Conservation (phyloP, 2,113 vertebrate species). For the Clupea harengus region DNA sequence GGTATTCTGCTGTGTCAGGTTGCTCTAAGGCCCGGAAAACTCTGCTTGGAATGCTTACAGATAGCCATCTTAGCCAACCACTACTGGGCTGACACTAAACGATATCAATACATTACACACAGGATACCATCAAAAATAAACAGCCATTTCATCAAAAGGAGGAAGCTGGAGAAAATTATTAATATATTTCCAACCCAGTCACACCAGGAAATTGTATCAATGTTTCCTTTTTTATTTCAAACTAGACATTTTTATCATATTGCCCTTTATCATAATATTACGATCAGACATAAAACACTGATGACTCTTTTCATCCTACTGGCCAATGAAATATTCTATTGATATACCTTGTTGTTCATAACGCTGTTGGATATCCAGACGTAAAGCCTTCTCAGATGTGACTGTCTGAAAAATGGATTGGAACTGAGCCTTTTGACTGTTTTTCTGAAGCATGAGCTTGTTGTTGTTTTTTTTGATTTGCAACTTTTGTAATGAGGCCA, state of each 20-base stretch:
- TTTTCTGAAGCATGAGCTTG: not conserved
- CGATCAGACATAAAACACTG: not conserved
- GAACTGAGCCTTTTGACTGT: not conserved
- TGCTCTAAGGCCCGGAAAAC: not conserved
- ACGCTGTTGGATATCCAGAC: not conserved
- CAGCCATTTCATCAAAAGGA: slow-evolving; percentile 13
- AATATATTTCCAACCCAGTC: not conserved
- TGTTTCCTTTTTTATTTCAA: slow-evolving; percentile 11
- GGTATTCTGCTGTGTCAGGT: not conserved
- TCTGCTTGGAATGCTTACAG: not conserved
- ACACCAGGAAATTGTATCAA: not conserved
- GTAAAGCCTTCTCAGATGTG: not conserved
- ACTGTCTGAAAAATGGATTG: not conserved
- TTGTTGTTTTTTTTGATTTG: not conserved
- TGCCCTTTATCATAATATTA: not conserved
- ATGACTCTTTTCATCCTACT: not conserved
- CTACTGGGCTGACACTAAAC: not conserved
- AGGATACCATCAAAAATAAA: slow-evolving; percentile 14
- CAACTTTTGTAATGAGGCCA: not conserved
- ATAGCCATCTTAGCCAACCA: not conserved
- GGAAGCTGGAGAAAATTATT: not conserved
- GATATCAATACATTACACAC: not conserved
- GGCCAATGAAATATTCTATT: not conserved
- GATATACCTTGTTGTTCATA: not conserved
- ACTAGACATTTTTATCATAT: not conserved